Conservation (phyloP, 2,113 vertebrate genomes). For the Chaetodon auriga region DNA sequence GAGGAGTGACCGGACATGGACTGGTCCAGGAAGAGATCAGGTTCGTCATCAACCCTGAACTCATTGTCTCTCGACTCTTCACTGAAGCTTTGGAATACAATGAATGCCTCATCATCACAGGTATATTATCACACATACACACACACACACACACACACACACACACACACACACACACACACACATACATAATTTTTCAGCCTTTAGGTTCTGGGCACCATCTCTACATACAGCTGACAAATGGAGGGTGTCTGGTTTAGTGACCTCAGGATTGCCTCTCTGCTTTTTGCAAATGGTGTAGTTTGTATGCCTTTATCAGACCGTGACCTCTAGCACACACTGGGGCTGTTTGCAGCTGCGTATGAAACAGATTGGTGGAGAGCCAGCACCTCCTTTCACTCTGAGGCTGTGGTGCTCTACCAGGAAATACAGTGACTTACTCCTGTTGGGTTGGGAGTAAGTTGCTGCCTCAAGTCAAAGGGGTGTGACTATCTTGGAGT, state of each 20-base stretch:
- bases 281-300: neutral
- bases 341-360: neutral
- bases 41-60: slow-evolving; percentile 96
- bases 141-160: no score
- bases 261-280: neutral
- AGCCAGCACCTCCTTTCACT: neutral
- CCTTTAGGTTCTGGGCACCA: neutral
- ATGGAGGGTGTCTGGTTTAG: neutral
- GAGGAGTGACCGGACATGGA: slow-evolving; percentile 93
- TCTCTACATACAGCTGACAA: neutral
- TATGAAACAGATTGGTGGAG: neutral
- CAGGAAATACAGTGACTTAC: no score
- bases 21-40: slow-evolving; percentile 98
- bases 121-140: slow-evolving; percentile 71
- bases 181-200: neutral
- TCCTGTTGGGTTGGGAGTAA: neutral
- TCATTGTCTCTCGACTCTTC: slow-evolving; percentile 96
- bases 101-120: slow-evolving; percentile 98
- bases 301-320: neutral
- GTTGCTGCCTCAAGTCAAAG: neutral
- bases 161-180: no score
- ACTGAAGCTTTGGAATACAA: slow-evolving; percentile 95
- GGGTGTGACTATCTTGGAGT: neutral
- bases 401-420: no score
- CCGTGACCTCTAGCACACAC: neutral